Evolutionary conservation across 2,888 invertebrate species (phyloP).

Genomic region (Drosophila diplacantha): DNA sequence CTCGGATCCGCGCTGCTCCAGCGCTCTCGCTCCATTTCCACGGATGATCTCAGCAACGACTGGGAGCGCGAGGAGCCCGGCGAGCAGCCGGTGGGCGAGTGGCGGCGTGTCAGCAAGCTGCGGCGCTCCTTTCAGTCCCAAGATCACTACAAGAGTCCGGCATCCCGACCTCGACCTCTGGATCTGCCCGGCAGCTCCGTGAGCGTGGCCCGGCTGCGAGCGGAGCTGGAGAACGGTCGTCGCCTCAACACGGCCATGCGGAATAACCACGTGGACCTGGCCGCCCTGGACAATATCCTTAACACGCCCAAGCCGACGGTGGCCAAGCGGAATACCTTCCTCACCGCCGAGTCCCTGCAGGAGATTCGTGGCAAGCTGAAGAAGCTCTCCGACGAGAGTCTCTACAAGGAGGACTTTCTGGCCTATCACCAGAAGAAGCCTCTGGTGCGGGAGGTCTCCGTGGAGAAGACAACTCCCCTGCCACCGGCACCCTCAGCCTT

Average conservation of each 20-base stretch:
- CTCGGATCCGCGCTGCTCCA: conserved; percentile 50
- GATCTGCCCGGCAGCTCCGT: conserved; percentile 79
- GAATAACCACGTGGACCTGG: conserved; percentile 80
- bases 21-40: conserved; percentile 77
- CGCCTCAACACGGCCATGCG: conserved; percentile 79
- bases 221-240: conserved; percentile 80
- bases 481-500: conserved; percentile 49
- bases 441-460: conserved; percentile 10
- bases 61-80: conserved; percentile 78
- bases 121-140: conserved; percentile 84
- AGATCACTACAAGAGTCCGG: conserved; percentile 73
- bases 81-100: conserved; percentile 79
- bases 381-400: conserved; percentile 79
- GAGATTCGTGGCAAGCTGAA: conserved; percentile 81
- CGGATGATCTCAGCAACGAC: conserved; percentile 79
- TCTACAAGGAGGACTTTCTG: conserved; percentile 77
- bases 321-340: conserved; percentile 76
- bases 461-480: conserved; percentile 20
- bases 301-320: conserved; percentile 63
- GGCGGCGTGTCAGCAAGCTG: conserved; percentile 83
- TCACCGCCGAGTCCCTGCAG: conserved; percentile 81
- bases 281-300: conserved; percentile 79
- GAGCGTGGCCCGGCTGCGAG: conserved; percentile 80
- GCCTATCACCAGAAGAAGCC: conserved; percentile 48
- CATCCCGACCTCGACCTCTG: conserved; percentile 60